Base-by-base conservation (phyloP, 2,797 vertebrate species). In the Xiphorhynchus erythropygius region DNA sequence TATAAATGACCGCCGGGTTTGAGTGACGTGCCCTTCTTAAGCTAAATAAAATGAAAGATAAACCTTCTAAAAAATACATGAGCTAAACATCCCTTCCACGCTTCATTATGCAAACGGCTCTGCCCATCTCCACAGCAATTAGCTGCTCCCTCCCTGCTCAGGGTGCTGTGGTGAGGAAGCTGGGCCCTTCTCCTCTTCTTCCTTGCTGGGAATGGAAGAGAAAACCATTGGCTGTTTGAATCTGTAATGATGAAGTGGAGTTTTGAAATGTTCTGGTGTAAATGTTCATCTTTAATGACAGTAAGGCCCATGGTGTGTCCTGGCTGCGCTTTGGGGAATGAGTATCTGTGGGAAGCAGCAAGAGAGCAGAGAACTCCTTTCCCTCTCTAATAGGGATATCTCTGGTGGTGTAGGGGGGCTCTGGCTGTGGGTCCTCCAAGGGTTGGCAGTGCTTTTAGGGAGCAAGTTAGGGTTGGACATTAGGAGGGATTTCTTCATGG, bases 21-120 rank as follows among this genome's bases (percentile, higher is more conserved):
- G 98, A 98, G 97, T 98, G 98, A 97, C 97, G 53, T 97, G 98
- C 97, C 98, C 97, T 98, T 97, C 98, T 97, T 96, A 96, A 95
- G 96, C 97, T 96, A 97, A 98, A 98, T 97, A 96, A 98, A 98
- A 97, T 96, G 96, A 97, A 95, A 97, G 97, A 95, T 97, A 98
- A 98, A 97, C 96, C 97, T 97, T 88, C 95, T 97, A 96, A 98
- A 98, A 98, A 97, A 98, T 96, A 97, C 97, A 97, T 96, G 96
- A 98, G 97, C 96, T 89, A 94, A 97, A 96, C 96, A 87, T 95
- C 97, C 97, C 92, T 90, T 96, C 95, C 83, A 50, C 77, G 28
- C 97, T 95, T 97, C 97, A 93, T 98, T 98, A 98, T 98, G 98
- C 97, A 98, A 97, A 98, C 96, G 70, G 74, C 78, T 88, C 96